Conservation (phyloP, 2,113 vertebrate genomes). For the Gadus macrocephalus region DNA sequence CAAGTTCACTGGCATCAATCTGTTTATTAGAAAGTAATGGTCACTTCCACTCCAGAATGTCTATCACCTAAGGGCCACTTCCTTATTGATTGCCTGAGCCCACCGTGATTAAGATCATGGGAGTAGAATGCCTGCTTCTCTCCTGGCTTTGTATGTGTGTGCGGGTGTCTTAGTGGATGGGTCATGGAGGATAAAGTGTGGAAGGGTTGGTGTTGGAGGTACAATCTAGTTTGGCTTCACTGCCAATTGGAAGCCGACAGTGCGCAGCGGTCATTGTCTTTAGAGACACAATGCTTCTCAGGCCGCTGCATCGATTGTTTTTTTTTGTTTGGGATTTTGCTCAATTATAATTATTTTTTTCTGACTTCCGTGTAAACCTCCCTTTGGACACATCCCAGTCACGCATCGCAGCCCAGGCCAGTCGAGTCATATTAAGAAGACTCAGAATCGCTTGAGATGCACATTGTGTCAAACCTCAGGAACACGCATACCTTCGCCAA, state of each 20-base stretch:
- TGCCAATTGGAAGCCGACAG: conserved; percentile 28
- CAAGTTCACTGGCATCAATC: conserved; percentile 45
- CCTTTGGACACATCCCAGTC: too few species aligned
- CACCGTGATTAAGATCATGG: conserved; percentile 51
- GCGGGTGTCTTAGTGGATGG: conserved; percentile 24
- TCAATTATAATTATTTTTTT: too few species aligned
- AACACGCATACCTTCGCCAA: too few species aligned
- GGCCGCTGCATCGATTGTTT: not conserved
- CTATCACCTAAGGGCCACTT: conserved; percentile 51
- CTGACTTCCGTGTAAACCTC: too few species aligned
- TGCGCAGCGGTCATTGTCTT: conserved; percentile 3
- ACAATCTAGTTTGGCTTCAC: not conserved
- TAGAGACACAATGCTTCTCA: not conserved
- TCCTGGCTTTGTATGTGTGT: conserved; percentile 21
- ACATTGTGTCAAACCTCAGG: too few species aligned
- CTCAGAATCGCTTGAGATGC: too few species aligned
- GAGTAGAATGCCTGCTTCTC: too few species aligned
- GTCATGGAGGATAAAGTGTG: not conserved
- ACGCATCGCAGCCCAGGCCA: too few species aligned
- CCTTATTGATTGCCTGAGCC: conserved; percentile 47
- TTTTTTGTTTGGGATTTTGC: not conserved
- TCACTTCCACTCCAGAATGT: conserved; percentile 50
- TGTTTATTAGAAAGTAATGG: conserved; percentile 64
- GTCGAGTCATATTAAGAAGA: too few species aligned
- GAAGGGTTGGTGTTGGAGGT: too few species aligned